Evolutionary conservation across 2,888 invertebrate species (phyloP).

Genomic region (Amblyteles armatorius): DNA sequence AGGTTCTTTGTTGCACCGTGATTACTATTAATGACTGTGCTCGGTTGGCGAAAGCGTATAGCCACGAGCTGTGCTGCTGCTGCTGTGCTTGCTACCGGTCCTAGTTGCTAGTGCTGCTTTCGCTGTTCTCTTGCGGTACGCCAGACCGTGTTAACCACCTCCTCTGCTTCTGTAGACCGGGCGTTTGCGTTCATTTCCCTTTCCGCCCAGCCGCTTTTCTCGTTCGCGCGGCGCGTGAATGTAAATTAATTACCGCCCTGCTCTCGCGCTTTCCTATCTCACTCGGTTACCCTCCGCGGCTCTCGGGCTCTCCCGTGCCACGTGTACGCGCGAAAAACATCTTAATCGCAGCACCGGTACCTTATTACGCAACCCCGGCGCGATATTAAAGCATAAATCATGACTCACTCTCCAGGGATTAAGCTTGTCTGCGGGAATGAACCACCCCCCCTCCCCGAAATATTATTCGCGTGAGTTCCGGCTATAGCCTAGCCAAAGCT

Average conservation of each 20-base stretch:
- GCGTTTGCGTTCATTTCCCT: conserved; percentile 70
- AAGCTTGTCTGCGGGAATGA: conserved; percentile 70
- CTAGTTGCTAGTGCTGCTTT: conserved; percentile 71
- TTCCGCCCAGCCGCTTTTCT: conserved; percentile 73
- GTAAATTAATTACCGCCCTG: conserved; percentile 82
- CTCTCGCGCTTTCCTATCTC: conserved; percentile 43
- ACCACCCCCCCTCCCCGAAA: conserved; percentile 64
- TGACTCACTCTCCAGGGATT: conserved; percentile 80
- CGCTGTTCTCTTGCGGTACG: conserved; percentile 68
- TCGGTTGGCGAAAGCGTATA: conserved; percentile 57
- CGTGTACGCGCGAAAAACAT: conserved; percentile 78
- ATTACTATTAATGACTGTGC: conserved; percentile 72
- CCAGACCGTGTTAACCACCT: conserved; percentile 69
- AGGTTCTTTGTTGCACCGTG: conserved; percentile 72
- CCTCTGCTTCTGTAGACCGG: conserved; percentile 56
- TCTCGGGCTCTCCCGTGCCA: conserved; percentile 29
- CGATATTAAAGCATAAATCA: conserved; percentile 84
- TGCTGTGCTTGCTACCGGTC: conserved; percentile 48
- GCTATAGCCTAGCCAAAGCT: conserved; percentile 36
- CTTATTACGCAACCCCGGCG: conserved; percentile 79
- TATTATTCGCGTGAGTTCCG: conserved; percentile 64
- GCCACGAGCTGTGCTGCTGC: conserved; percentile 58
- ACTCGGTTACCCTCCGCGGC: conserved; percentile 33
- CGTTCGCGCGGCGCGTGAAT: conserved; percentile 78
- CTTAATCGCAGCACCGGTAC: conserved; percentile 74